Evolutionary conservation across 2,797 vertebrate genomes (phyloP), one percentile per base, ranked within the genome.

Genomic region (Bradypodion ventrale): DNA sequence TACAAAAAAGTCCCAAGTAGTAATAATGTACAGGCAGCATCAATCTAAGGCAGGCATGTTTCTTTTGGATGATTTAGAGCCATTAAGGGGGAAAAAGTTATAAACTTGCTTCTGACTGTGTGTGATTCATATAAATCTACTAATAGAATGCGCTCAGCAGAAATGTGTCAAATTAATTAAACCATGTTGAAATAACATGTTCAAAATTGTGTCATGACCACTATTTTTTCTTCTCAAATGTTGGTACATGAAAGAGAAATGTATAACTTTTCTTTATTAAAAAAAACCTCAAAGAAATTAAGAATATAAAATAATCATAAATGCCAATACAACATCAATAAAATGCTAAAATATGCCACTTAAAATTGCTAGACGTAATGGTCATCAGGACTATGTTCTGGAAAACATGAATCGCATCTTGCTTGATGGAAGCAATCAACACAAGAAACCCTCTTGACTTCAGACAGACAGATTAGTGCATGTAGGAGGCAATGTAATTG

Each of bases 151-250:
- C 78, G 87, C 75, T 87, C 82, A 87, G 77, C 23, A 63, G 12
- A 89, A 86, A 87, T 63, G 84, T 82, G 56, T 82, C 85, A 87
- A 52, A 9, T 40, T 83, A 87, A 81, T 85, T 60, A 59, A 89
- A 87, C 85, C 78, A 85, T 80, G 60, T 75, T 68, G 90, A 89
- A 90, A 87, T 75, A 59, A 89, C 66, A 85, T 88, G 82, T 35
- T 81, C 46, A 2, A 19, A 83, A 88, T 7, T 74, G 87, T 87
- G 78, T 91, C 88, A 21, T 89, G 83, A 93, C 87, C 81, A 78
- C 70, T 90, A 32, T 75, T 90, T 63, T 84, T n/a, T 80, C 78
- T 4, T 87, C 82, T 77, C 59, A 83, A 85, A 88, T 65, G 23
- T 23, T 40, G 90, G 75, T 27, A 49, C 85, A 2, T 90, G 83